Evolutionary conservation across 2,888 invertebrate genomes (phyloP).

Genomic region (Coecobrya sp.): DNA sequence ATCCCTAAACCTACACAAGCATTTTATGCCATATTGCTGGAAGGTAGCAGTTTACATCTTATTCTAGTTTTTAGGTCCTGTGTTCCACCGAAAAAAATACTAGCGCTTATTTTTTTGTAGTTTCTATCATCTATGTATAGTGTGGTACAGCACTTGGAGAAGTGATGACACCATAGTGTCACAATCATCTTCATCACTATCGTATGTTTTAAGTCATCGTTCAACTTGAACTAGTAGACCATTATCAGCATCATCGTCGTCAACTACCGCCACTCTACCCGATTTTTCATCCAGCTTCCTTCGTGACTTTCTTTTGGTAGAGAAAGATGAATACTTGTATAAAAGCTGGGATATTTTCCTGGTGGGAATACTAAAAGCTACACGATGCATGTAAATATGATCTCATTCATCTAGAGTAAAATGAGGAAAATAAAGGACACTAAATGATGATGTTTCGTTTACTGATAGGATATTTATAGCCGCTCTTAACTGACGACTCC

Average conservation of each 20-base stretch:
- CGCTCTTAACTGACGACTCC: not conserved
- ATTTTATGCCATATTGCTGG: not conserved
- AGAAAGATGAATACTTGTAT: constrained; percentile 49
- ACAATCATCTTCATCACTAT: constrained; percentile 73
- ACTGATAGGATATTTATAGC: constrained; percentile 34
- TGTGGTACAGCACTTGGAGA: constrained; percentile 62
- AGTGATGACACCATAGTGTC: constrained; percentile 78
- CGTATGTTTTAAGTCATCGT: constrained; percentile 73
- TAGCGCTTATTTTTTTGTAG: constrained; percentile 7
- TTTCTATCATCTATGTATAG: no score
- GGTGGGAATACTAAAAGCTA: constrained; percentile 33
- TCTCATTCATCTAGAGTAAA: constrained; percentile 51
- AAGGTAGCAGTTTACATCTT: constrained; percentile 44
- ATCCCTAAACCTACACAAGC: not conserved
- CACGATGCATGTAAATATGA: constrained; percentile 64
- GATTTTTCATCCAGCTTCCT: constrained; percentile 51
- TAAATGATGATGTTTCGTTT: constrained; percentile 50
- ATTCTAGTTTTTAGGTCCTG: not conserved
- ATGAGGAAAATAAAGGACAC: constrained; percentile 61
- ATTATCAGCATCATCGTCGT: constrained; percentile 50
- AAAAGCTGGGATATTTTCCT: constrained; percentile 45
- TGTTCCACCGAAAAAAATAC: not conserved
- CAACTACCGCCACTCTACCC: constrained; percentile 3
- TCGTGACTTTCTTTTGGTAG: constrained; percentile 55
- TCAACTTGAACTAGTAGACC: constrained; percentile 66